A percentile compares a stretch with the other conserved stretches of the same genome.
phyloP scores from a whole-genome alignment of 2,113 vertebrate species.

The Paramisgurnus dabryanus region DNA sequence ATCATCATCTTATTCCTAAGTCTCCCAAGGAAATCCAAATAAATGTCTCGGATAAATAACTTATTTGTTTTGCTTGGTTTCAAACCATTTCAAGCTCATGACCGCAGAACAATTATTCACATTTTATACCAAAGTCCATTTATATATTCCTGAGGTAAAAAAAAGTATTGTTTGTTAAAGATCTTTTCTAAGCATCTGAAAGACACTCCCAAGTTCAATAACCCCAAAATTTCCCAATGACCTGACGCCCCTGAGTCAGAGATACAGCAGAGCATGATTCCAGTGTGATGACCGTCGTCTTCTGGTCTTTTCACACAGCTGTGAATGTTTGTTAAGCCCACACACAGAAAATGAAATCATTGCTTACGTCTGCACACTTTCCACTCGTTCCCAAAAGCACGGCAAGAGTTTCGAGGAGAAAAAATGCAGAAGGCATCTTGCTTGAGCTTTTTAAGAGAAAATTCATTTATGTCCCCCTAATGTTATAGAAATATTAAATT shows the following conservation, averaged over 20 bases:
- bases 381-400: constrained; percentile 61
- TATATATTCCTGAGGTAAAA: background rate
- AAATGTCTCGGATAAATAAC: background rate
- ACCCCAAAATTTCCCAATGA: background rate
- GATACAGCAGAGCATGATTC: background rate
- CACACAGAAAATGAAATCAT: constrained; percentile 53
- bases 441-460: no score
- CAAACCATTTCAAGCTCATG: constrained; percentile 13
- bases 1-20: background rate
- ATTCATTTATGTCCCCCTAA: no score
- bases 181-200: background rate
- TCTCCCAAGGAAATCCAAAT: background rate
- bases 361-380: constrained; percentile 36
- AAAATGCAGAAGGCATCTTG: background rate
- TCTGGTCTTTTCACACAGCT: constrained; percentile 45
- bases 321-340: constrained; percentile 55
- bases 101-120: constrained; percentile 3
- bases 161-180: constrained; percentile 14
- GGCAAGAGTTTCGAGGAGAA: constrained; percentile 22
- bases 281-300: constrained; percentile 47
- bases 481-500: no score
- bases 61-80: constrained; percentile 20
- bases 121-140: background rate
- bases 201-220: background rate
- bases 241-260: background rate